Evolutionary conservation across 2,797 vertebrate species (phyloP), one percentile per base, ranked within the genome.

Genomic region (Diglossa cyanea): DNA sequence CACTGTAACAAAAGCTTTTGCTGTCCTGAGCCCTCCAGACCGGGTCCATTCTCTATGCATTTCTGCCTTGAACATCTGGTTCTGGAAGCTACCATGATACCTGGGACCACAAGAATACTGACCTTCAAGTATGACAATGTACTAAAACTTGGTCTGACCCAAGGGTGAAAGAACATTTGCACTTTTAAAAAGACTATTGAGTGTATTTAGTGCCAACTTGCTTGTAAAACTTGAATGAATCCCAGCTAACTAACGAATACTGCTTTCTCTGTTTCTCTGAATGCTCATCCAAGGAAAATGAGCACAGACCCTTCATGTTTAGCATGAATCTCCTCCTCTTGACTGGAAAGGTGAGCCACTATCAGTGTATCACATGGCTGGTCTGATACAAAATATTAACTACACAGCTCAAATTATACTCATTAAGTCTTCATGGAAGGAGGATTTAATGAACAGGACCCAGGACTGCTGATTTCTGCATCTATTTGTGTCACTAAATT

Each of bases 41-140:
- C 21, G 5, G 8, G 16, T 33, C 21, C 20, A 21, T 15, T 92
- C 53, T 61, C 60, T 16, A 33, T 0, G 0, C 19, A 25, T 11
- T 76, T 82, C 19, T 54, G 17, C 23, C 30, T 45, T 1, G 0
- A 58, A 17, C 31, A 53, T 18, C 16, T 57, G 21, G 8, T 51
- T 53, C 15, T 54, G 53, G 67, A 28, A 53, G 54, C 20, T 24
- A 62, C 17, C 26, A 31, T 12, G 13, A 65, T 7, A 53, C 13
- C 10, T 2, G 7, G 31, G 10, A 74, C 9, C 26, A 37, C 44
- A 47, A 31, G 7, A 87, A 76, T 25, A 48, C 25, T 73, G 51
- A 86, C 10, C 33, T 67, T 39, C 2, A 3, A 42, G 19, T 4
- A 7, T 48, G 12, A 10, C 50, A 42, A 6, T 1, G 4, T 33